Conservation (phyloP, 1,140 invertebrate genomes). For the Trissolcus basalis region DNA sequence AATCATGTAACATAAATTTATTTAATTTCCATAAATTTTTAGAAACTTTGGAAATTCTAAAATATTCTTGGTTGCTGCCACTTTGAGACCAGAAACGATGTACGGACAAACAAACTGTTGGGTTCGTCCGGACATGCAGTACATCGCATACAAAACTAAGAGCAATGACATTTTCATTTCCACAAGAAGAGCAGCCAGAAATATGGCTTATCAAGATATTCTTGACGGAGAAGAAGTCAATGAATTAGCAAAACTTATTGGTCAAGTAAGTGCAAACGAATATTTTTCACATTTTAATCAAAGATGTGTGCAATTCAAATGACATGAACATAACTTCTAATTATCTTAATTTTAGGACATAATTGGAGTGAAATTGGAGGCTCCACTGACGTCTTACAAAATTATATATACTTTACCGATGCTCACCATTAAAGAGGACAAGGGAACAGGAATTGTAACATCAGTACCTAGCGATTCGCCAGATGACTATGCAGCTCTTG, state of each 20-base stretch:
- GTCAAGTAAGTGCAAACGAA: no score
- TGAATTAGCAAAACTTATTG: conserved; percentile 83
- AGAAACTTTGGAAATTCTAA: conserved; percentile 78
- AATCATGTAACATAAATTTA: no score
- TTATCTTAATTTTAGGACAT: conserved; percentile 76
- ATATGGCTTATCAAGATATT: conserved; percentile 98
- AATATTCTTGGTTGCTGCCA: conserved; percentile 96
- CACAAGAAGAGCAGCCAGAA: conserved; percentile 90
- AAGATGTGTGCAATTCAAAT: no score
- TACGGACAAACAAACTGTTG: conserved; percentile 99
- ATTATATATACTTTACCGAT: conserved; percentile 96
- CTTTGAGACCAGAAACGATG: conserved; percentile 98
- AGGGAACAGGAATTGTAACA: conserved; percentile 98
- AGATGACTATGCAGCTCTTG: conserved; percentile 97
- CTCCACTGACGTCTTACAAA: conserved; percentile 89
- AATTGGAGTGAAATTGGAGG: conserved; percentile 87
- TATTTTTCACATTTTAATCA: no score
- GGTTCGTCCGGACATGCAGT: conserved; percentile 96
- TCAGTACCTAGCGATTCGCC: conserved; percentile 99
- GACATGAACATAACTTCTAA: no score
- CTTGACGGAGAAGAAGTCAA: conserved; percentile 88
- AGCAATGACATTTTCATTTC: conserved; percentile 88
- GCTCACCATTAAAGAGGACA: conserved; percentile 98
- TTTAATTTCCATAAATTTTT: no score
- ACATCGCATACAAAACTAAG: conserved; percentile 88